These are phyloP conservation scores for Acleris holmiana DNA, from an alignment of 2,888 invertebrate species.

Conservation along the genomic window DNA sequence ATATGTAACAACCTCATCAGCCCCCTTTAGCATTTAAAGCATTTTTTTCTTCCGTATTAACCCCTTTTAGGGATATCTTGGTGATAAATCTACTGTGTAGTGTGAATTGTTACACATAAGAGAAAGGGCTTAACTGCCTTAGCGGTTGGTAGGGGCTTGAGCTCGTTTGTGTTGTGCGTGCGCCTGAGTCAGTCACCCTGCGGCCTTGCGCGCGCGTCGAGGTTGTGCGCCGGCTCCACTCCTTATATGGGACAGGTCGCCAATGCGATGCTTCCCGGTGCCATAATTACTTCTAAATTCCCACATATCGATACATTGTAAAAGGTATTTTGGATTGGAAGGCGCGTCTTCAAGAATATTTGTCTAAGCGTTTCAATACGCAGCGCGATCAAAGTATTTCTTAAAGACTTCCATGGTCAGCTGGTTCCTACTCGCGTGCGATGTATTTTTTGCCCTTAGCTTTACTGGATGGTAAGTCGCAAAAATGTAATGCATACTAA, in stretches of 20 bases:
- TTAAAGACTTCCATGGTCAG: too few species aligned
- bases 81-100: constrained; percentile 28
- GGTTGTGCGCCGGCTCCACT: constrained; percentile 27
- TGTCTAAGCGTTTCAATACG: too few species aligned
- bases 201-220: constrained; percentile 36
- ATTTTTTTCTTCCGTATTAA: constrained; percentile 30
- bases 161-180: constrained; percentile 7
- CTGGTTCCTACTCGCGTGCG: too few species aligned
- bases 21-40: constrained; percentile 21
- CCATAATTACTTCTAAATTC: constrained; percentile 27
- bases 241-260: constrained; percentile 31
- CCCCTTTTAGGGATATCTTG: constrained; percentile 29
- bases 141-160: not conserved
- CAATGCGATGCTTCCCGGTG: constrained; percentile 28
- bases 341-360: too few species aligned
- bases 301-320: not conserved
- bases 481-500: too few species aligned
- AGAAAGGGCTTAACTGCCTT: constrained; percentile 8
- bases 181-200: constrained; percentile 36
- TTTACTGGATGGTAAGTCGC: too few species aligned
- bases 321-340: too few species aligned
- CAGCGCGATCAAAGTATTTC: too few species aligned
- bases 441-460: too few species aligned
- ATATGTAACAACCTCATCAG: constrained; percentile 30
- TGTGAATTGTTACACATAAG: constrained; percentile 15